Base-by-base conservation (phyloP, 2,888 invertebrate species). In the Cheilosia scutellata region DNA sequence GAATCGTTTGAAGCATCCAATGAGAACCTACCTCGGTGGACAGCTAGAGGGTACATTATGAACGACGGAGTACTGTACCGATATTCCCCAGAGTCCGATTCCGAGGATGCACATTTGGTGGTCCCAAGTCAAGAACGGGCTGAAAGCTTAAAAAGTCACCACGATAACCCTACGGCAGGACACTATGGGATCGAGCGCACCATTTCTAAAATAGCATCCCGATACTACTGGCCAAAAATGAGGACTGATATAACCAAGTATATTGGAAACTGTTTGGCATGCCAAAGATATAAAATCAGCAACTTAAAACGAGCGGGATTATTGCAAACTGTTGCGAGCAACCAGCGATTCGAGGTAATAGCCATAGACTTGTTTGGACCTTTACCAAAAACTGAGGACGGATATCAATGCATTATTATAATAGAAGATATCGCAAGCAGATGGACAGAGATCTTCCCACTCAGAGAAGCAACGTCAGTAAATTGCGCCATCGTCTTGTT, bases 111-210 rank as follows among this genome's bases (percentile, higher is more conserved):
- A 0, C 37, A 37, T 13, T 11, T 58, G 5, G 37, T 58, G 1
- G 13, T 58, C 16, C 57, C 37, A 20, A 4, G 16, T 2, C 13
- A 20, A 5, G 44, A 62, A 44, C 13, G 44, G 4, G 29, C 9
- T 4, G 2, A 27, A 2, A 60, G 42, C 13, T n/a, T 42, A 5
- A 25, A 42, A 2, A 27, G 4, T 7, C 27, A 60, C 6, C 60
- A 60, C 5, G 5, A 60, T 16, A 4, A 27, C 27, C 25, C 60
- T 3, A 60, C 60, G 7, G 60, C 60, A 60, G 60, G 60, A 7
- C 42, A 60, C 7, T 60, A 42, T 6, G 60, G 60, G 3, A 7
- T 44, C 16, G 62, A 62, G 4, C 42, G 42, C 11, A 42, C 42
- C n/a, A 13, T 13, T 11, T 11, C 5, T 47, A 47, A 7, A 20